Conservation (phyloP, 2,113 vertebrate genomes). For the Felis catus region DNA sequence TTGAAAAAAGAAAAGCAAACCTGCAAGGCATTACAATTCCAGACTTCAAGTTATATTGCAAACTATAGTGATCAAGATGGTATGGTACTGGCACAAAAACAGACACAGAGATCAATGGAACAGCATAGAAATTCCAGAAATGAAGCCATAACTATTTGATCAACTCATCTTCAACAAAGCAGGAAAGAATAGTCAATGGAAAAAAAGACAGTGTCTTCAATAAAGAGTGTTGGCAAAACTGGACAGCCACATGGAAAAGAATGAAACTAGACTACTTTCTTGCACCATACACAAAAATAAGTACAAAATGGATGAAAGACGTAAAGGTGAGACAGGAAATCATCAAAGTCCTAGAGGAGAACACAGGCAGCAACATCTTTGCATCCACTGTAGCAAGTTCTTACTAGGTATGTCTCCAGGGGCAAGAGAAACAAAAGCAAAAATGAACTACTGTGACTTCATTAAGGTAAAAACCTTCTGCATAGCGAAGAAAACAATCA, state of each 20-base stretch:
- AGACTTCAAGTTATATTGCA: background rate
- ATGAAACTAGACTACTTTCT: background rate
- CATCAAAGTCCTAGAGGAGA: background rate
- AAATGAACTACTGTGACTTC: background rate
- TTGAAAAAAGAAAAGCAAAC: background rate
- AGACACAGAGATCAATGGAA: background rate
- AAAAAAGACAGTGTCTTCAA: background rate
- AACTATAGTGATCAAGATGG: background rate
- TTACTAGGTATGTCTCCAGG: background rate
- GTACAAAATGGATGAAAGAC: background rate
- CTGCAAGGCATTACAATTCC: background rate
- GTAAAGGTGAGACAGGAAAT: background rate
- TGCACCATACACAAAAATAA: background rate
- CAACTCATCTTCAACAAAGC: background rate
- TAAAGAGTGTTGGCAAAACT: background rate
- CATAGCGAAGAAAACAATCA: background rate
- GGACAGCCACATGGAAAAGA: background rate
- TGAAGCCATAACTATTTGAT: background rate
- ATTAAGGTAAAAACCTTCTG: background rate
- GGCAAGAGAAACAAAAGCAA: background rate
- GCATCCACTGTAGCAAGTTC: background rate
- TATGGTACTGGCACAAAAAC: background rate
- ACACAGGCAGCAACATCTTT: background rate
- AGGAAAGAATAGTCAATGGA: background rate
- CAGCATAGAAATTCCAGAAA: background rate